These are phyloP conservation scores for Uria lomvia DNA, from an alignment of 2,113 vertebrate genomes.

Conservation along the genomic window DNA sequence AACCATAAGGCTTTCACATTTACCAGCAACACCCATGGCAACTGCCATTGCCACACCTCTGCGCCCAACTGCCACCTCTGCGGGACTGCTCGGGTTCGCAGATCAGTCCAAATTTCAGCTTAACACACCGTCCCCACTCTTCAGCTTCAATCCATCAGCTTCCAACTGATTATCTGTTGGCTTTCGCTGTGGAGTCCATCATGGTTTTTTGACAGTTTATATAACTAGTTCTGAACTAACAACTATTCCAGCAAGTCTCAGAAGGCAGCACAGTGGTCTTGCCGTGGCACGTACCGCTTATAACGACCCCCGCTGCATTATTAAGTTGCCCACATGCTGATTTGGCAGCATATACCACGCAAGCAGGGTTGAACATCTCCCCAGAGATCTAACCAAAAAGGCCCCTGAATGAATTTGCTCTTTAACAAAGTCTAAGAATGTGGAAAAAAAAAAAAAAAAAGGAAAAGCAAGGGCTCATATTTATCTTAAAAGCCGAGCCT, in stretches of 20 bases:
- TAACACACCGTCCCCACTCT: background rate
- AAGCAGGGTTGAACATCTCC: background rate
- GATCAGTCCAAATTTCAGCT: background rate
- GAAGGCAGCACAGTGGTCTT: background rate
- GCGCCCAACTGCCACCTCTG: background rate
- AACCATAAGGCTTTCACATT: background rate
- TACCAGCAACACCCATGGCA: constrained; percentile 20
- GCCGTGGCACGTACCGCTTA: background rate
- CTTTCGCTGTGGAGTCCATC: background rate
- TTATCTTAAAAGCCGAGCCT: background rate
- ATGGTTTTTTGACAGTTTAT: background rate
- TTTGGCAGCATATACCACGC: background rate
- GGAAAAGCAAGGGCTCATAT: background rate
- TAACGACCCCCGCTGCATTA: background rate
- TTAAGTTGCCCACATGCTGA: background rate
- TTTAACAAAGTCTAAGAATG: background rate
- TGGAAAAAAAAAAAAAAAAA: background rate
- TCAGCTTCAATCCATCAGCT: background rate
- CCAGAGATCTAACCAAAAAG: background rate
- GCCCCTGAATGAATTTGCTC: background rate
- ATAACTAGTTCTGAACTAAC: background rate
- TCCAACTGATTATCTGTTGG: background rate
- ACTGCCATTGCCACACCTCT: background rate
- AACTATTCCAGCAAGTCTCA: background rate
- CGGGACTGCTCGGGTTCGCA: background rate